These are phyloP conservation scores for Trogon surrucura DNA, from an alignment of 2,113 vertebrate species.

Conservation along the genomic window DNA sequence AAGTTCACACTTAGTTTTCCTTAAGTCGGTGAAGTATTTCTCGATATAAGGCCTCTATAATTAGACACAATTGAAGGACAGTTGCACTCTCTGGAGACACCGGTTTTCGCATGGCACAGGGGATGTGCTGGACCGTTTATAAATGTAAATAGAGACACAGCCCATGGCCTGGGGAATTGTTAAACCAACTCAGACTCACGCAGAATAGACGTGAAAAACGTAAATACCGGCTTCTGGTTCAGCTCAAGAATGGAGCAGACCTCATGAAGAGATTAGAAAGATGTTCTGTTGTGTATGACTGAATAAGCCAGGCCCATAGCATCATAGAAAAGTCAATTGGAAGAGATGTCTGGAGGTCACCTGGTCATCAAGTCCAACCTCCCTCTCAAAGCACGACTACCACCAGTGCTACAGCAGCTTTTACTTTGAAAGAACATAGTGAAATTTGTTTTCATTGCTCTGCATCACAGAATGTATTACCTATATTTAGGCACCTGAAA, in stretches of 20 bases:
- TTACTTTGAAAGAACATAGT: background rate
- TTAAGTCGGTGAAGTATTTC: background rate
- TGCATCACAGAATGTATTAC: background rate
- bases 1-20: background rate
- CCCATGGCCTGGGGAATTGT: background rate
- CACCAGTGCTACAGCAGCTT: background rate
- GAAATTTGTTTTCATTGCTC: background rate
- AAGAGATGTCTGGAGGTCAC: background rate
- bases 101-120: background rate
- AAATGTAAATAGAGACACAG: background rate
- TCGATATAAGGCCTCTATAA: background rate
- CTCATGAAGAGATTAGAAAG: background rate
- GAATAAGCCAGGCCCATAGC: background rate
- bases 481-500: background rate
- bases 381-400: accelerated
- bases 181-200: background rate
- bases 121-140: background rate
- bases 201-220: background rate
- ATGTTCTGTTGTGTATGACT: background rate
- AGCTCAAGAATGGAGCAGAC: background rate
- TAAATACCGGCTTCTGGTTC: slow-evolving; percentile 13
- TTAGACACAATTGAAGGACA: background rate
- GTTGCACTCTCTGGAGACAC: background rate
- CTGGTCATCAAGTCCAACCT: background rate
- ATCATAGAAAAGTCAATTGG: background rate